phyloP scores from a whole-genome alignment of 2,113 vertebrate genomes.

The Martes martes region DNA sequence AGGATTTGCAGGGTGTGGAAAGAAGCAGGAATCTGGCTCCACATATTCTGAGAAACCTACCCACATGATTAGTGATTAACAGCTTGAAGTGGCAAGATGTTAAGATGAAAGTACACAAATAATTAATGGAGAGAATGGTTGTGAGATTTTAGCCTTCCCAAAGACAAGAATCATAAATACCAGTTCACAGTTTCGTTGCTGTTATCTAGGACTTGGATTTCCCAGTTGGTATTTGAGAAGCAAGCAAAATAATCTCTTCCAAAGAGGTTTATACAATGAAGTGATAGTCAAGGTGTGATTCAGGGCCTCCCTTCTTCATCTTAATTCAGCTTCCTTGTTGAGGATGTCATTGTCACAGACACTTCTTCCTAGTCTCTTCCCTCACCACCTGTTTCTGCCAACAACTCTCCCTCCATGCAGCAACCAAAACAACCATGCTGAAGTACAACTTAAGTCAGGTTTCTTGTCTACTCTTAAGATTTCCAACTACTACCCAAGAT shows the following conservation, averaged over 20 bases:
- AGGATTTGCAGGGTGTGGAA: constrained; percentile 73
- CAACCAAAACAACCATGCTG: background rate
- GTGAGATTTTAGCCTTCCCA: background rate
- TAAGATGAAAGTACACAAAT: constrained; percentile 66
- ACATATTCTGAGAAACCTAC: constrained; percentile 54
- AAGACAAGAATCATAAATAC: background rate
- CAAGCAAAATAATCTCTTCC: background rate
- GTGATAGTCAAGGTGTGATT: background rate
- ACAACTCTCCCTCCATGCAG: background rate
- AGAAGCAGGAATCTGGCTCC: constrained; percentile 64
- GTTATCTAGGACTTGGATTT: background rate
- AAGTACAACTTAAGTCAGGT: background rate
- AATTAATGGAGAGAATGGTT: constrained; percentile 49
- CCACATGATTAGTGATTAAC: constrained; percentile 65
- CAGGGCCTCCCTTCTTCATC: background rate
- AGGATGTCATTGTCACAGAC: background rate
- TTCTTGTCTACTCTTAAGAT: background rate
- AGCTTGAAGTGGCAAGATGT: constrained; percentile 62
- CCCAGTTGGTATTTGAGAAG: background rate
- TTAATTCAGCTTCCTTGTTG: background rate
- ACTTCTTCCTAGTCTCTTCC: background rate
- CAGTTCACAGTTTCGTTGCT: background rate
- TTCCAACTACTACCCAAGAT: background rate
- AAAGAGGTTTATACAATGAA: background rate
- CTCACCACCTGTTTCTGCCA: background rate